Evolutionary conservation across 1,140 invertebrate species (phyloP).

Genomic region (Neuroterus valhalla): DNA sequence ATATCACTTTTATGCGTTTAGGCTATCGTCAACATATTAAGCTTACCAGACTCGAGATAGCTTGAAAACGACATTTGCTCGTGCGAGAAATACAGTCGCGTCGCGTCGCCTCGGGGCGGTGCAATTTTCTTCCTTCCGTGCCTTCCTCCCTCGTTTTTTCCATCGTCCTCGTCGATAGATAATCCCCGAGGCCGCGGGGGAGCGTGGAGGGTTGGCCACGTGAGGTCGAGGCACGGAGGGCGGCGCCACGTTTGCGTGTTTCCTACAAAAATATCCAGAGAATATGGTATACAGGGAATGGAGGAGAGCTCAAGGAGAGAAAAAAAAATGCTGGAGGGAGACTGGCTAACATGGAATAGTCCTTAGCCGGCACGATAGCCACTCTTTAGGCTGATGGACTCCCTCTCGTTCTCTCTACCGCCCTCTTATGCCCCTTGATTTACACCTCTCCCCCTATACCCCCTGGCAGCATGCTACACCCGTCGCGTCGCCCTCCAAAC

Average conservation of each 20-base stretch:
- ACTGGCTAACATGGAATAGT: conserved; percentile 74
- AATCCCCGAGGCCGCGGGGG: conserved; percentile 48
- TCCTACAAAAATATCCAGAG: conserved; percentile 60
- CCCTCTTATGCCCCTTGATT: conserved; percentile 44
- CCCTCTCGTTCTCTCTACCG: conserved; percentile 52
- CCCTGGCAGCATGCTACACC: background rate
- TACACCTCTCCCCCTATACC: conserved; percentile 32
- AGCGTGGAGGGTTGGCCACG: conserved; percentile 43
- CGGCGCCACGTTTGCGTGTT: conserved; percentile 72
- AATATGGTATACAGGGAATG: conserved; percentile 59
- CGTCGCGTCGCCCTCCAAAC: conserved; percentile 8
- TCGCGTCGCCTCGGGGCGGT: conserved; percentile 8
- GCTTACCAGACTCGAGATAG: conserved; percentile 27
- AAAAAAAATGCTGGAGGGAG: conserved; percentile 67
- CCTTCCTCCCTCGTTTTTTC: conserved; percentile 42
- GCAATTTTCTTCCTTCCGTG: conserved; percentile 25
- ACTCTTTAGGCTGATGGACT: conserved; percentile 59
- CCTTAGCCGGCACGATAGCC: conserved; percentile 74
- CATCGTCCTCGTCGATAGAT: conserved; percentile 51
- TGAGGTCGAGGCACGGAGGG: conserved; percentile 62
- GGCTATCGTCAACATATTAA: conserved; percentile 26
- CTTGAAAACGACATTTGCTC: conserved; percentile 25
- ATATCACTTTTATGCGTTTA: conserved; percentile 26
- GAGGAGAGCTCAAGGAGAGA: conserved; percentile 46
- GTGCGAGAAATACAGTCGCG: conserved; percentile 7